Percentiles rank a stretch among this genome's conserved stretches.
These are phyloP conservation scores for Vanessa atalanta DNA, from an alignment of 1,140 invertebrate genomes.

Conservation along the genomic window DNA sequence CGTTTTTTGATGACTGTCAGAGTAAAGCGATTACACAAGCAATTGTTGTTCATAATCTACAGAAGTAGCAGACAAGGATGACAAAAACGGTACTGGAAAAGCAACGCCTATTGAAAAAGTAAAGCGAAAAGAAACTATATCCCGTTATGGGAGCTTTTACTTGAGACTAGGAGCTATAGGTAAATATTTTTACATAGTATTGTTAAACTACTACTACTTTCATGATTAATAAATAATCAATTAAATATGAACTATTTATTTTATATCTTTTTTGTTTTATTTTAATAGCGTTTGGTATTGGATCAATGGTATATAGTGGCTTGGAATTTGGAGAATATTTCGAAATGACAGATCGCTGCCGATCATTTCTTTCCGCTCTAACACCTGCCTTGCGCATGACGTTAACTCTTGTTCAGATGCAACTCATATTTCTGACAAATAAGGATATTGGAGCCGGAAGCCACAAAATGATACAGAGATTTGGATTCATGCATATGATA, in stretches of 20 bases:
- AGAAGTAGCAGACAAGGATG: constrained; percentile 61
- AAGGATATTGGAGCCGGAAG: constrained; percentile 83
- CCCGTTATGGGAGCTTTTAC: constrained; percentile 89
- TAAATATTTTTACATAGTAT: constrained; percentile 34
- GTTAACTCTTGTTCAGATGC: constrained; percentile 86
- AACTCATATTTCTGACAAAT: constrained; percentile 88
- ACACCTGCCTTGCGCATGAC: constrained; percentile 83
- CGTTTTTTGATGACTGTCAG: constrained; percentile 11
- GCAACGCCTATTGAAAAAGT: constrained; percentile 60
- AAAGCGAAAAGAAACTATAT: constrained; percentile 71
- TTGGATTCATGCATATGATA: constrained; percentile 92
- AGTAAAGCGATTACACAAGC: not conserved
- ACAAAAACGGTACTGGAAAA: constrained; percentile 61
- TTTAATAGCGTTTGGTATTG: constrained; percentile 84
- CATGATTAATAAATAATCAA: too few species aligned
- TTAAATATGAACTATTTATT: not conserved
- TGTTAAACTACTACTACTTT: too few species aligned
- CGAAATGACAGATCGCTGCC: constrained; percentile 81
- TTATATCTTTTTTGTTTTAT: not conserved
- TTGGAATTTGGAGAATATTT: constrained; percentile 87
- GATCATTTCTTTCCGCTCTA: constrained; percentile 82
- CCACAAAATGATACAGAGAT: constrained; percentile 85
- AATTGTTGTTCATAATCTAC: constrained; percentile 32
- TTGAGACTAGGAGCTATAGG: constrained; percentile 90
- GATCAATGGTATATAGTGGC: constrained; percentile 87